Evolutionary conservation across 2,888 invertebrate genomes (phyloP), one percentile per base, ranked within the genome.

Genomic region (Pammene aurita): DNA sequence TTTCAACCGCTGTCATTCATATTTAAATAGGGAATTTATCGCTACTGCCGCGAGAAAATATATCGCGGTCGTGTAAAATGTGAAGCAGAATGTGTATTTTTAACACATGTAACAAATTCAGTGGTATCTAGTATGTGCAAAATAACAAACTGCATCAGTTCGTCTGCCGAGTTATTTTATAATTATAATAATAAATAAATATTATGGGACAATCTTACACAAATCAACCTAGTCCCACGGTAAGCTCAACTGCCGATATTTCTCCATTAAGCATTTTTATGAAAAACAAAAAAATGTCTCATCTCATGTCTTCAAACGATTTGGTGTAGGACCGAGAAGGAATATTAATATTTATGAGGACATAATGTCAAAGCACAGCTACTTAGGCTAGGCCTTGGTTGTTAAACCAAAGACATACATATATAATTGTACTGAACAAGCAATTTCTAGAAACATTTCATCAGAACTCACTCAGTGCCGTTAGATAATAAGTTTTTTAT

Each of bases 21-120:
- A 66, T 66, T 66, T 58, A 66, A 63, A 63, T 54, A 42, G 11
- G 63, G 26, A 58, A 66, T 66, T 58, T 58, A 66, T 66, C 11
- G 58, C 26, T 16, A n/a, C 26, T 42, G 34, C 56, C 56, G 57
- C 44, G 50, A 35, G 41, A 16, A 48, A 48, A 66, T 66, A 41
- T 66, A 66, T 57, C 57, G 56, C 11, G 66, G 57, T 14, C 26
- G 26, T 48, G 56, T 66, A 41, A 66, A 66, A 66, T 52, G 50
- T 66, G 42, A 58, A 34, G 34, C 41, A 2, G 65, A 41, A 14
- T 57, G 41, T 14, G 14, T 65, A 48, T 41, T 56, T 55, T 56
- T 35, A n/a, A 64, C 35, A 14, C 44, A 35, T 44, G 14, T 11
- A 26, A 42, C n/a, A 44, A 57, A 18, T 57, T 41, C 41, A 18